These are phyloP conservation scores for Brachynemurus nebulosus DNA, from an alignment of 2,888 invertebrate species.

Conservation along the genomic window DNA sequence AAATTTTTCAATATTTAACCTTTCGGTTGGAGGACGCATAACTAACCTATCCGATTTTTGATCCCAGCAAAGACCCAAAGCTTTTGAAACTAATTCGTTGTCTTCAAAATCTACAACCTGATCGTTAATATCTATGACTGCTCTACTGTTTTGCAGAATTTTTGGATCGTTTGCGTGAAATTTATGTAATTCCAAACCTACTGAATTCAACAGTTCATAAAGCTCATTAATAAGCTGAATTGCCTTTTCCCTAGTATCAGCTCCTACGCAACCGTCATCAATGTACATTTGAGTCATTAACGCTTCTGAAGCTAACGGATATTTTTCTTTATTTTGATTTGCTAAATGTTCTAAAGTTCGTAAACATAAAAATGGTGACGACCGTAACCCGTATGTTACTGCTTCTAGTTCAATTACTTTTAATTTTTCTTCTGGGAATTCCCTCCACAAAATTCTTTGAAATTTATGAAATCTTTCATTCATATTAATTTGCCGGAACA, in stretches of 20 bases:
- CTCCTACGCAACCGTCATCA: background rate
- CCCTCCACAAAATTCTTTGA: conserved; percentile 2
- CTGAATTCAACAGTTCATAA: background rate
- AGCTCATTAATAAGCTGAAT: background rate
- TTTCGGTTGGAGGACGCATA: background rate
- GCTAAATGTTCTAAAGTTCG: background rate
- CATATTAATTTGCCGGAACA: conserved; percentile 1
- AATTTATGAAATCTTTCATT: background rate
- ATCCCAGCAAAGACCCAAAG: background rate
- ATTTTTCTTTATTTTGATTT: background rate
- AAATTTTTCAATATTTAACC: background rate
- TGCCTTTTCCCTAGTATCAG: background rate
- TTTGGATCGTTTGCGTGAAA: background rate
- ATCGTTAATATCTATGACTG: background rate
- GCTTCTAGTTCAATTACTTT: background rate
- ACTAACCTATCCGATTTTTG: background rate
- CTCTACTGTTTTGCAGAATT: background rate
- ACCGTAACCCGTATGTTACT: background rate
- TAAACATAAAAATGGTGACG: background rate
- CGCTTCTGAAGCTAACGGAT: conserved; percentile 1
- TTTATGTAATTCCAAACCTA: background rate
- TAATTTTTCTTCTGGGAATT: background rate
- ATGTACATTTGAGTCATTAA: background rate
- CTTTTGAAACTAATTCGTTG: background rate
- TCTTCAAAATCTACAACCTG: background rate